Evolutionary conservation across 1,140 invertebrate genomes (phyloP).

Genomic region (Harpegnathos saltator): DNA sequence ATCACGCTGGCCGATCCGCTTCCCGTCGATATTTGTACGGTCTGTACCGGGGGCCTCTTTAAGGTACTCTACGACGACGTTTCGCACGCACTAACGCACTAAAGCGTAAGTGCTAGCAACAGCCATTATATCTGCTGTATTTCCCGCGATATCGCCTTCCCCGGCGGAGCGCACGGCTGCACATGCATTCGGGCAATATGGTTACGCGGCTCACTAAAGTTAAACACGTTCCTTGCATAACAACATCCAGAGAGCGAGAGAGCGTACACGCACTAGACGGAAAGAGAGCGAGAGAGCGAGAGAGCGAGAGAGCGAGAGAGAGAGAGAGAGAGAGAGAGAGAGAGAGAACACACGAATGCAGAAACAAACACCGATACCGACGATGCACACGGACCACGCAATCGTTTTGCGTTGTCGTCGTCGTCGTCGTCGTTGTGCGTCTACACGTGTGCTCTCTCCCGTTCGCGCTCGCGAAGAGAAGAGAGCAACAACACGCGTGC

Average conservation of each 20-base stretch:
- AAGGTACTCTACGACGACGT: slow-evolving; percentile 48
- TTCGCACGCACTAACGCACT: slow-evolving; percentile 68
- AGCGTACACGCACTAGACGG: slow-evolving; percentile 26
- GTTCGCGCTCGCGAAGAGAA: slow-evolving; percentile 36
- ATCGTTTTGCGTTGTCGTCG: background rate
- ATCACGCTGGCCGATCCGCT: no score
- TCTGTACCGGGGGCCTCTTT: slow-evolving; percentile 16
- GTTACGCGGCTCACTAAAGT: slow-evolving; percentile 77
- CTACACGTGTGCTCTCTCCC: no score
- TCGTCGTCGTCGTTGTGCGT: no score
- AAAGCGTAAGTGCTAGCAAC: slow-evolving; percentile 60
- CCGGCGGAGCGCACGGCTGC: slow-evolving; percentile 67
- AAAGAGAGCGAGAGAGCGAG: no score
- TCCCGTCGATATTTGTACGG: background rate
- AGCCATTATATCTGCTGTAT: slow-evolving; percentile 72
- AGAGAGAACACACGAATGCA: background rate
- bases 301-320: no score
- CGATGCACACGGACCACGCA: background rate
- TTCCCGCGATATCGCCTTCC: slow-evolving; percentile 68
- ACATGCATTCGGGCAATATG: slow-evolving; percentile 75
- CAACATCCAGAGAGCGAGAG: slow-evolving; percentile 66
- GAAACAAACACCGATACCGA: slow-evolving; percentile 47
- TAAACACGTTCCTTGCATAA: slow-evolving; percentile 77
- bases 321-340: no score
- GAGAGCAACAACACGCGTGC: slow-evolving; percentile 25